These are phyloP conservation scores for Fratercula arctica DNA, from an alignment of 2,797 vertebrate species.

Conservation along the genomic window DNA sequence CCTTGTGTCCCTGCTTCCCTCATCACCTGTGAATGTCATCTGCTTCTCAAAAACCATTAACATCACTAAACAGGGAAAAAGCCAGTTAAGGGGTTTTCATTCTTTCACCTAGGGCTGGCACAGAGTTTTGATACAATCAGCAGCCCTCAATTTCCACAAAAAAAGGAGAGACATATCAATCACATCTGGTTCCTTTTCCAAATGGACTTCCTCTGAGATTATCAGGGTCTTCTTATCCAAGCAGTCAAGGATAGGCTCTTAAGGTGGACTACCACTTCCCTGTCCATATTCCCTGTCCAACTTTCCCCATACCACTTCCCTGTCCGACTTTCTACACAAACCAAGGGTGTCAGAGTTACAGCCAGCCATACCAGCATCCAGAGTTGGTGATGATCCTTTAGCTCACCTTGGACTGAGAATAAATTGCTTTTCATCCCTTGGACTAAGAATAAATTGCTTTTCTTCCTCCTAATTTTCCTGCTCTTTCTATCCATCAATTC, in stretches of 20 bases:
- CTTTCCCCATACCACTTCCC: background rate
- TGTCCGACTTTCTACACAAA: background rate
- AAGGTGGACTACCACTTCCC: background rate
- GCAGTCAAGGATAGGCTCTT: background rate
- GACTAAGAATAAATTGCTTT: background rate
- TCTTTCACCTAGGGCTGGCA: background rate
- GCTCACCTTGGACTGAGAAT: background rate
- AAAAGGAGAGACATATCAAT: background rate
- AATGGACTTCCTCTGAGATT: background rate
- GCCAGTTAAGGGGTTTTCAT: background rate
- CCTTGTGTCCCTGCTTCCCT: background rate
- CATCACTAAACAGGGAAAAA: background rate
- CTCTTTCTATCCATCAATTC: background rate
- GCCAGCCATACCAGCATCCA: background rate
- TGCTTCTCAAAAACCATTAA: conserved; percentile 2
- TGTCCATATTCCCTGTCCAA: background rate
- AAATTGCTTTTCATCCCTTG: background rate
- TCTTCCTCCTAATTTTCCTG: background rate
- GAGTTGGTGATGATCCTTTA: background rate
- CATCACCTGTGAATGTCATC: background rate
- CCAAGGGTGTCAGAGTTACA: background rate
- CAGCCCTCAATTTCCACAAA: background rate
- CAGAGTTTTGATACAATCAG: background rate
- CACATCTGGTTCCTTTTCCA: background rate
- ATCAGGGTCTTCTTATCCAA: background rate